Evolutionary conservation across 2,113 vertebrate species (phyloP), one percentile per base, ranked within the genome.

Genomic region (Synodontis membranacea): DNA sequence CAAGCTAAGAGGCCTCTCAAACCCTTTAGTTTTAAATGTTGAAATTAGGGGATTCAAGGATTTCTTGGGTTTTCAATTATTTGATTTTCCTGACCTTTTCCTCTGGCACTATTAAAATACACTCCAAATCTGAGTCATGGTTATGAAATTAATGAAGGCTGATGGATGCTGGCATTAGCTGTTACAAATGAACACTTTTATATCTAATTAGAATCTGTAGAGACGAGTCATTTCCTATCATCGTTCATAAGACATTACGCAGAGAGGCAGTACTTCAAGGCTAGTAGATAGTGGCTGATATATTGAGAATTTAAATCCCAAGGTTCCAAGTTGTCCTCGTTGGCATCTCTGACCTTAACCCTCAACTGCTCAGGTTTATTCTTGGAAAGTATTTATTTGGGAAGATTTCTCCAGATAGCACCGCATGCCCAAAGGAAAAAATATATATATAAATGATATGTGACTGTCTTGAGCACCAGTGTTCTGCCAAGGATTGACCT

Each of bases 21-120:
- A 21, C 66, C 37, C 83, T 7, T 44, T 78, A 10, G 25, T 31
- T 17, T 74, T 14, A 60, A 52, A 66, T 44, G 84, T 34, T 54
- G 28, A 81, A 86, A 86, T 80, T n/a, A 50, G 31, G 21, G 64
- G 46, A 72, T 86, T 81, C 37, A 44, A n/a, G 8, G 64, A 58
- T 37, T 80, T 70, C 64, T 79, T 68, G 34, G n/a, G 25, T n/a
- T 62, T 76, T 76, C 34, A 62, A 46, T 60, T 9, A 48, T 60
- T 80, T 86, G 21, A 70, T 54, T 68, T 37, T 12, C 31, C 52
- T 86, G 72, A 85, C 84, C 54, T 72, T 70, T 80, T 81, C 46
- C 39, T 86, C 46, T 56, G 64, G 52, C 48, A 56, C 28, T 81
- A 76, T 48, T 79, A 79, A 76, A 85, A 79, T 21, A 66, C 54